Base-by-base conservation (phyloP, 2,113 vertebrate species). In the Phoenicopterus ruber region DNA sequence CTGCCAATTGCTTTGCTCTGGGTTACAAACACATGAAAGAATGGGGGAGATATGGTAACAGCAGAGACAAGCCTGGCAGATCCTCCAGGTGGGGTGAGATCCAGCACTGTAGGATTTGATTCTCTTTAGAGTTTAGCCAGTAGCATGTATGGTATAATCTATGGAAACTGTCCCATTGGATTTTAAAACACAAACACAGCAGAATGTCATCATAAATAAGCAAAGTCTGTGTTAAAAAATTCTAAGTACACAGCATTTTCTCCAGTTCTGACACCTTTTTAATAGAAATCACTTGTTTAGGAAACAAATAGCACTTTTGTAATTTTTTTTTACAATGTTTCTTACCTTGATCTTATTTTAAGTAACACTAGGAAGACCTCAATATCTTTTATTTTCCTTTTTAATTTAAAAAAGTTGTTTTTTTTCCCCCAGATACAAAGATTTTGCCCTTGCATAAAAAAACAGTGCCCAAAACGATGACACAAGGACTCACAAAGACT, bases 211-310 rank as follows among this genome's bases (percentile, higher is more conserved):
- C 93, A 95, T 93, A 96, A 95, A 95, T 97, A 97, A 98, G 97
- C 94, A 98, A 98, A 97, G 96, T 98, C 98, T 98, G 98, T 97
- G 97, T 98, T 98, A 98, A 98, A 98, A 98, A 98, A 98, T 95
- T 98, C 94, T 98, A 98, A 98, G 98, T 98, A 98, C 98, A 99
- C 99, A 98, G 98, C 98, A 97, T 98, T 98, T 98, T 98, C 98
- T 99, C 98, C 98, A 98, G 98, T 99, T 99, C 98, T 99, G 99
- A 99, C 99, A 99, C 98, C 98, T 98, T 98, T 98, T 98, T 98
- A 99, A 98, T 98, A 99, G 98, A 98, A 98, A 99, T 98, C 97
- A 99, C 98, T 98, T 98, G 98, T 98, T 99, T 98, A 98, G 98
- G 98, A 99, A 99, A 99, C 99, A 99, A 98, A 99, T 98, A 98